Evolutionary conservation across 2,797 vertebrate genomes (phyloP), one percentile per base, ranked within the genome.

Genomic region (Sebastolobus alascanus): DNA sequence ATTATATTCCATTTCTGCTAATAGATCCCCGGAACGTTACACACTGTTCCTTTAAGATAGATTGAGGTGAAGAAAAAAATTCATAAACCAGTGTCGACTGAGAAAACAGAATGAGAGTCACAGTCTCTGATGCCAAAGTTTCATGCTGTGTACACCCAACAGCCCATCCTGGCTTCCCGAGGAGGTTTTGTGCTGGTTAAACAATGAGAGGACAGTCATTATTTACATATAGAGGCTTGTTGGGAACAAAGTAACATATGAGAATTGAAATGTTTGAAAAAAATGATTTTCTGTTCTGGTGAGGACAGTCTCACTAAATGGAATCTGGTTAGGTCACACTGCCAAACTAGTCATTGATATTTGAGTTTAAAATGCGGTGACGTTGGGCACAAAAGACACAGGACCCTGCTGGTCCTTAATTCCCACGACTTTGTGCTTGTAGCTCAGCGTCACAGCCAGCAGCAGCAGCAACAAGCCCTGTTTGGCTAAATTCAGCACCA

Each of bases 401-500:
- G 20, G 25, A 13, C 2, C 0, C 37, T 12, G 12, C 55, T 5
- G 2, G 2, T 4, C 0, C 46, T 52, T 52, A n/a, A n/a, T n/a
- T 52, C 9, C 35, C 7, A 8, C 35, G 2, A 18, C 31, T 22
- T 20, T 40, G 25, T 22, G 22, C 20, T 27, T 14, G 16, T 11
- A 43, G 37, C 25, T 40, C 25, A 61, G 18, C 20, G 11, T 22
- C 58, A 8, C 18, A 14, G 14, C 20, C 56, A 14, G 4, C 52
- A 22, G 37, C n/a, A 12, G 67, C 58, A 20, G 46, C 12, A 25
- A 25, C 29, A 50, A 40, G 13, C 5, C 5, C 27, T 29, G 68
- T 9, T 33, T 25, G 40, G 40, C 16, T 6, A 4, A 61, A n/a
- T 67, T 52, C 82, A 84, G 68, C 63, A 69, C 68, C 78, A 73